phyloP scores from a whole-genome alignment of 2,797 vertebrate genomes.

The Anguilla anguilla region DNA sequence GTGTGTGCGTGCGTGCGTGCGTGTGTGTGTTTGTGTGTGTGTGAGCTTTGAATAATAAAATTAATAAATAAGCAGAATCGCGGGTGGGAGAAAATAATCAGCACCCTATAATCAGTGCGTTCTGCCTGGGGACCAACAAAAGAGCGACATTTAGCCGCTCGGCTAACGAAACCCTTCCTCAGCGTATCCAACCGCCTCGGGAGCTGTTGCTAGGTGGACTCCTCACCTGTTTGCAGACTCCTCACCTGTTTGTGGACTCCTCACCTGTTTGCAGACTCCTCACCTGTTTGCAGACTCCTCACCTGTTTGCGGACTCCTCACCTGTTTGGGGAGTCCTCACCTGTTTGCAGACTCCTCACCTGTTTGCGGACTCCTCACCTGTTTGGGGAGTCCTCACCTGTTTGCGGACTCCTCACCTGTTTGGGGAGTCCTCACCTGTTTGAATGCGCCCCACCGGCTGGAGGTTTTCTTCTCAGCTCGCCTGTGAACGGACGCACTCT shows the following conservation, averaged over 20 bases:
- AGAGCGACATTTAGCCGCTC: constrained; percentile 35
- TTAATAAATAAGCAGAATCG: constrained; percentile 25
- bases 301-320: not conserved
- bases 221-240: constrained; percentile 13
- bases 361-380: too few relatives aligned
- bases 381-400: constrained; percentile 18
- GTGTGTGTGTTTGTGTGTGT: constrained; percentile 28
- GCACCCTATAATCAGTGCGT: constrained; percentile 37
- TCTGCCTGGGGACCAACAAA: constrained; percentile 34
- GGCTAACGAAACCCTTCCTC: constrained; percentile 47
- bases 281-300: too few relatives aligned
- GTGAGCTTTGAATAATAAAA: constrained; percentile 81
- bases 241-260: too few relatives aligned
- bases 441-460: constrained; percentile 26
- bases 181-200: constrained; percentile 44
- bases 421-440: too few relatives aligned
- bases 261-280: too few relatives aligned
- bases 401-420: not conserved
- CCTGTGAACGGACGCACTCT: not conserved
- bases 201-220: not conserved
- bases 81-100: constrained; percentile 59
- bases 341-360: too few relatives aligned
- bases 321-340: constrained; percentile 26
- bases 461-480: not conserved
- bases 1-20: too few relatives aligned